Conservation (phyloP, 2,113 vertebrate genomes). For the Oncorhynchus clarkii region DNA sequence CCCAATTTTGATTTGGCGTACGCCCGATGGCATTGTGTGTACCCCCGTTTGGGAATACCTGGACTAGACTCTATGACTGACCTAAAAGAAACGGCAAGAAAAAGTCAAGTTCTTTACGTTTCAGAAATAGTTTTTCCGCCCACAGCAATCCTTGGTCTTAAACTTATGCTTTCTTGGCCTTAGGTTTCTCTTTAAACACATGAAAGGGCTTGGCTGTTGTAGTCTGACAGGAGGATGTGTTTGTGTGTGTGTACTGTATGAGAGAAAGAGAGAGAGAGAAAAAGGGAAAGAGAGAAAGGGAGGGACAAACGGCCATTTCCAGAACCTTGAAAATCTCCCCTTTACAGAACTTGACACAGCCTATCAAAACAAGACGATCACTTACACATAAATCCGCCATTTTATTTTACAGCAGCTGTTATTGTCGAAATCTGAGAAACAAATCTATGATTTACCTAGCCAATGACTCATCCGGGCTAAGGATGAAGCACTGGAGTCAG, state of each 20-base stretch:
- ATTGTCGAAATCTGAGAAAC: slow-evolving; percentile 13
- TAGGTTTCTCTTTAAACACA: neutral
- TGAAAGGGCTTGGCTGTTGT: neutral
- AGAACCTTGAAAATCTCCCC: neutral
- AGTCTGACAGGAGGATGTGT: neutral
- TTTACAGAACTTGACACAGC: slow-evolving; percentile 9
- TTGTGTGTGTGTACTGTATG: neutral
- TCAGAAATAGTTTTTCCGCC: too few relatives aligned
- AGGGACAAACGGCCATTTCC: neutral
- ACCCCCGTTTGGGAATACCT: too few relatives aligned
- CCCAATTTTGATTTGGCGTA: too few relatives aligned
- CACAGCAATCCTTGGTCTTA: too few relatives aligned
- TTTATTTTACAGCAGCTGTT: slow-evolving; percentile 38
- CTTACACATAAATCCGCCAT: slow-evolving; percentile 33
- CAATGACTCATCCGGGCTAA: slow-evolving; percentile 12
- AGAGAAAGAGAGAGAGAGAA: slow-evolving; percentile 32
- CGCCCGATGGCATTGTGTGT: too few relatives aligned
- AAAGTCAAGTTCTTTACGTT: too few relatives aligned
- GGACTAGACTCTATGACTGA: too few relatives aligned
- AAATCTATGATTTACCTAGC: slow-evolving; percentile 29
- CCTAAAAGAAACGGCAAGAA: too few relatives aligned
- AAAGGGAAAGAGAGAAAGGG: slow-evolving; percentile 42
- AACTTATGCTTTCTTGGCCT: neutral
- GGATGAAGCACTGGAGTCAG: neutral
- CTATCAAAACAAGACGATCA: slow-evolving; percentile 25